Evolutionary conservation across 1,140 invertebrate species (phyloP).

Genomic region (Lasioglossum albipes): DNA sequence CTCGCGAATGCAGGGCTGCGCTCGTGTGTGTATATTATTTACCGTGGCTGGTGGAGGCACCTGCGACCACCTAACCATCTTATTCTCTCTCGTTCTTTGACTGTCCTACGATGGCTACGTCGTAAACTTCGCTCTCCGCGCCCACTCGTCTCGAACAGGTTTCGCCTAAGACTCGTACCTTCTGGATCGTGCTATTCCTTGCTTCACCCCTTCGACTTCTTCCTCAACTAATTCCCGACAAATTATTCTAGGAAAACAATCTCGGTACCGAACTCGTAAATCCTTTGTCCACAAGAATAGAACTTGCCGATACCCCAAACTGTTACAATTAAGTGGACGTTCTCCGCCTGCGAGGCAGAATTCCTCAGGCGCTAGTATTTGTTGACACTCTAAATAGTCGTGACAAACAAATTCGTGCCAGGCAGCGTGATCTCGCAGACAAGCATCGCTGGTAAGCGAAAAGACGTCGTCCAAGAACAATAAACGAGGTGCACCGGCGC

Average conservation of each 20-base stretch:
- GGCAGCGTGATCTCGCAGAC: too few species aligned
- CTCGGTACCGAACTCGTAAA: too few species aligned
- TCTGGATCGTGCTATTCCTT: conserved; percentile 17
- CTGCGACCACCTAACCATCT: conserved; percentile 53
- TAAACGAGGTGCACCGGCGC: neutral
- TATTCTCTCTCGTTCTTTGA: conserved; percentile 47
- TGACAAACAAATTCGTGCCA: too few species aligned
- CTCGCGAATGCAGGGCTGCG: conserved; percentile 30
- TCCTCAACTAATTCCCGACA: neutral
- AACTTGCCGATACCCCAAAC: too few species aligned
- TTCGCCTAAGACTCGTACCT: conserved; percentile 32
- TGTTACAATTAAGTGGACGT: too few species aligned
- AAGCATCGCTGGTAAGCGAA: too few species aligned
- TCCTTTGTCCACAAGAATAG: too few species aligned
- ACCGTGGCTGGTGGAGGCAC: conserved; percentile 43
- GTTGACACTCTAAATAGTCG: too few species aligned
- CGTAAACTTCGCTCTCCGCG: conserved; percentile 63
- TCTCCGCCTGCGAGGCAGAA: too few species aligned
- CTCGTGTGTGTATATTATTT: conserved; percentile 54
- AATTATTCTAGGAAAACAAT: too few species aligned
- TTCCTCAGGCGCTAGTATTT: too few species aligned
- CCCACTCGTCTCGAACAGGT: conserved; percentile 67
- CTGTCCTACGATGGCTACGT: conserved; percentile 50
- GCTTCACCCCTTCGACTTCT: neutral
- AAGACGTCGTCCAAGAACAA: neutral